Evolutionary conservation across 2,113 vertebrate species (phyloP).

Genomic region (Stegastes partitus): DNA sequence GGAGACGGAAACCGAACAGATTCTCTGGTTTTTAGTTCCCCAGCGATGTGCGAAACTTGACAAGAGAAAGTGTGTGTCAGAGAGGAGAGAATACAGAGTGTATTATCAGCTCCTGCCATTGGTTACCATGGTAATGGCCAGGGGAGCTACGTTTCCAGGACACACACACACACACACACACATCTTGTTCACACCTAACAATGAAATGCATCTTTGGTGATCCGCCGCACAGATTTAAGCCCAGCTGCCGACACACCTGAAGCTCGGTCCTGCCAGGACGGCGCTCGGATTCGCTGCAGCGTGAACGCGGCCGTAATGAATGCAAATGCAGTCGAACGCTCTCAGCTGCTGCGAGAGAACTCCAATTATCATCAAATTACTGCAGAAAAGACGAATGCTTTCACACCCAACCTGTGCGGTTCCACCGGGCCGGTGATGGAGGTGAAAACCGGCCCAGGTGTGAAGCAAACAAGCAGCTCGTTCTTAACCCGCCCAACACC

Average conservation of each 20-base stretch:
- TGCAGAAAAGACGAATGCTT: background rate
- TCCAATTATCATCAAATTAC: background rate
- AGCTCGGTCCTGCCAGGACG: no score
- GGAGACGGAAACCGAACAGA: conserved; percentile 12
- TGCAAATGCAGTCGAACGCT: conserved; percentile 1
- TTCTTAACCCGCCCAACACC: no score
- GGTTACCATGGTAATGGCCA: conserved; percentile 75
- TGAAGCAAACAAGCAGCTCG: no score
- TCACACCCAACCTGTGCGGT: no score
- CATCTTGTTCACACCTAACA: conserved; percentile 57
- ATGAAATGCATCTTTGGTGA: conserved; percentile 41
- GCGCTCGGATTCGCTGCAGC: no score
- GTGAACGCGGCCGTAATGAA: no score
- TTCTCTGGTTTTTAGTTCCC: conserved; percentile 15
- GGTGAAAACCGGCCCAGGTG: no score
- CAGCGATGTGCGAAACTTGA: conserved; percentile 73
- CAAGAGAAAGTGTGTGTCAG: conserved; percentile 50
- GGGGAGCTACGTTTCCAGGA: conserved; percentile 63
- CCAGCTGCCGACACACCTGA: conserved; percentile 11
- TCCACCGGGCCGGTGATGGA: no score
- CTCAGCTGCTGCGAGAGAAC: background rate
- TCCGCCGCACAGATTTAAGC: conserved; percentile 21
- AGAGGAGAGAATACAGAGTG: conserved; percentile 51
- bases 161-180: conserved; percentile 52
- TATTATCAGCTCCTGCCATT: conserved; percentile 65